phyloP scores from a whole-genome alignment of 2,797 vertebrate species.

The Sylvilagus floridanus region DNA sequence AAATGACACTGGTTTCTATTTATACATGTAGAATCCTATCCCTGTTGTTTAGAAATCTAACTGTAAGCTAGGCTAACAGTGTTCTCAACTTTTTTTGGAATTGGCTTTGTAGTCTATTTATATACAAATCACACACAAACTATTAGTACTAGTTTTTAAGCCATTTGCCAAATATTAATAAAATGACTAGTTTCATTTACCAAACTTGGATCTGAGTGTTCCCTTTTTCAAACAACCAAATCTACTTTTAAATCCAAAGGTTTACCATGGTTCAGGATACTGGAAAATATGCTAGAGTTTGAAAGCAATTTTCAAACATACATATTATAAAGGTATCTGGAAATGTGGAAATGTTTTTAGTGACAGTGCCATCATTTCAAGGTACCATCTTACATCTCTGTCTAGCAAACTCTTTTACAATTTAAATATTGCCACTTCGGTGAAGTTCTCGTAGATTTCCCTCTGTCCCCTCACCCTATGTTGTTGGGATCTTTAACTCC shows the following conservation, averaged over 20 bases:
- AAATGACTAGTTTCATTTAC: constrained; percentile 49
- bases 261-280: constrained; percentile 20
- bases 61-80: constrained; percentile 20
- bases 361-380: background rate
- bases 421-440: background rate
- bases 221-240: constrained; percentile 10
- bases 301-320: constrained; percentile 43
- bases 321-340: background rate
- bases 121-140: background rate
- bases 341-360: background rate
- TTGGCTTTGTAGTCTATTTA: constrained; percentile 17
- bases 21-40: background rate
- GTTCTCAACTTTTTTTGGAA: constrained; percentile 5
- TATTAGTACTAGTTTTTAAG: constrained; percentile 14
- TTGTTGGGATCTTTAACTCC: background rate
- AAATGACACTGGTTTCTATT: constrained; percentile 13
- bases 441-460: background rate
- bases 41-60: constrained; percentile 21
- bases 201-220: constrained; percentile 51
- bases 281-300: background rate
- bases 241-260: constrained; percentile 52
- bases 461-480: background rate
- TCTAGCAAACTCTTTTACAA: constrained; percentile 33
- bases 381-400: background rate
- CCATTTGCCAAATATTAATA: constrained; percentile 21